Base-by-base conservation (phyloP, 2,888 invertebrate genomes). In the Cloeon dipterum region DNA sequence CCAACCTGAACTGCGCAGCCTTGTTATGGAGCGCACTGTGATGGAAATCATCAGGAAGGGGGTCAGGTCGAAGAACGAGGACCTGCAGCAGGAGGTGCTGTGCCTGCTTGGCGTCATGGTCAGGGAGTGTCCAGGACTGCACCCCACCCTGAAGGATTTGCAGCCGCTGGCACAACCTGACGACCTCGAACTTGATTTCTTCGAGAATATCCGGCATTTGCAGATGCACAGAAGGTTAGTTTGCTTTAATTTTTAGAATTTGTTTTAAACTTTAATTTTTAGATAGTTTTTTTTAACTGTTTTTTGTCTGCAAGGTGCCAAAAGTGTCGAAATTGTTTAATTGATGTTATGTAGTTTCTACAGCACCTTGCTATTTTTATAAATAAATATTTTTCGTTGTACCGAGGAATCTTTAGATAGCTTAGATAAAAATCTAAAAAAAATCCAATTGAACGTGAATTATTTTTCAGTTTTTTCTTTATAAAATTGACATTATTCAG, bases 121-220 rank as follows among this genome's bases (percentile, higher is more conserved):
- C 20, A 50, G 51, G 44, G 72, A 78, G 52, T 78, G 78, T 50
- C 60, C 72, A 0, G 64, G 68, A 1, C 60, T 68, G 0, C 77
- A 83, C 53, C 68, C 71, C 3, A 66, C 82, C 0, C 55, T 85
- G 2, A 60, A 65, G 14, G 82, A 85, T 57, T 57, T 83, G 38
- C 33, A 68, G n/a, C 56, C 63, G 23, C 57, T 81, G 21, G 63
- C 70, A 0, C 74, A 75, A 49, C 65, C 70, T 52, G 58, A 55
- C 34, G 88, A 94, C 52, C 54, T 65, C 7, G 91, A 94, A 54
- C 74, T 79, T 0, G 93, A 96, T 56, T 91, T 96, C 64, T 94
- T 91, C 52, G 83, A 86, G 49, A 94, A 93, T 52, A 71, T 91
- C 49, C 70, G 71, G 19, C 93, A 96, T 58, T 56, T 85, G 33